A percentile compares a stretch with the other conserved stretches of the same genome.
These are phyloP conservation scores for Polietes domitor DNA, from an alignment of 2,888 invertebrate species.

Conservation along the genomic window DNA sequence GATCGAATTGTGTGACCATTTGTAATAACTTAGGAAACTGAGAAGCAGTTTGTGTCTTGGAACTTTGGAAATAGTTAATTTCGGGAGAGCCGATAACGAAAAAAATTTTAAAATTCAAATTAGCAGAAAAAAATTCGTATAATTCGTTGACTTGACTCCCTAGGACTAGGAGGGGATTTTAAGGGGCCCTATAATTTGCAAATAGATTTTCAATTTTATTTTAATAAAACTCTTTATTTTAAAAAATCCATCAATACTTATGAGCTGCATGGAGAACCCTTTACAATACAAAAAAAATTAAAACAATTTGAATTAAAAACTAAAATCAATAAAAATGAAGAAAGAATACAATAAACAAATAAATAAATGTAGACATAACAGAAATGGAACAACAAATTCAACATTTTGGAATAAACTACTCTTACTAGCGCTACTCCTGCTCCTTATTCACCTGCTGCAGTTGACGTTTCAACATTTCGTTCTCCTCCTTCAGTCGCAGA, in stretches of 20 bases:
- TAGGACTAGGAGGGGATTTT: no score
- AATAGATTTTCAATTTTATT: no score
- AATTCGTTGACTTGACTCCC: no score
- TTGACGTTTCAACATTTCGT: slow-evolving; percentile 73
- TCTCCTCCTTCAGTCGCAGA: slow-evolving; percentile 75
- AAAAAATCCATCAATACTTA: not conserved
- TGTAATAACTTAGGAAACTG: no score
- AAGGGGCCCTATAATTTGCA: no score
- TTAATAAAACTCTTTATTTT: not conserved
- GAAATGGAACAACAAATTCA: slow-evolving; percentile 2
- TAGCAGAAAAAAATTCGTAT: no score
- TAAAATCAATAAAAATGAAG: no score
- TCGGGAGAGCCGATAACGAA: no score
- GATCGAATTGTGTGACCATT: no score
- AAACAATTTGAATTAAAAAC: not conserved
- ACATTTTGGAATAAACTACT: slow-evolving; percentile 16
- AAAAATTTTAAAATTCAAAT: no score
- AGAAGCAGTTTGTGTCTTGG: no score
- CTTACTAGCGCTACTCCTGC: slow-evolving; percentile 18
- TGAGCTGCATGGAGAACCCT: not conserved
- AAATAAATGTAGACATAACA: slow-evolving; percentile 21
- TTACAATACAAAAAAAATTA: not conserved
- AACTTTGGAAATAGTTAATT: no score
- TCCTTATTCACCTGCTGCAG: slow-evolving; percentile 69
- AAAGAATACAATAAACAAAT: not conserved